phyloP scores from a whole-genome alignment of 1,140 invertebrate species.

The Andricus grossulariae region DNA sequence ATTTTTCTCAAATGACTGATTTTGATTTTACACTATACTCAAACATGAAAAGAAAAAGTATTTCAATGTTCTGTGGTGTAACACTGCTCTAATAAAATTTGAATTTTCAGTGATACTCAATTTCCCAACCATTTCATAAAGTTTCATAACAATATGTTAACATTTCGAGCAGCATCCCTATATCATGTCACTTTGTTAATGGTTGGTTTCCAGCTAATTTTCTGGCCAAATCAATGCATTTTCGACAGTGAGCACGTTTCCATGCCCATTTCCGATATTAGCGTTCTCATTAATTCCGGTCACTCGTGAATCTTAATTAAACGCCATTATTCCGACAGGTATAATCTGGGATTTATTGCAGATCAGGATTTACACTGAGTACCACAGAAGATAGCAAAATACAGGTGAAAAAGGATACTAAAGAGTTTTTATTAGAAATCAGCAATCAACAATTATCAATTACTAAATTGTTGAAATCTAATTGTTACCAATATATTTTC shows the following conservation, averaged over 20 bases:
- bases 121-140: not conserved
- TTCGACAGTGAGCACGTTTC: not conserved
- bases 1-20: not conserved
- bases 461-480: no score
- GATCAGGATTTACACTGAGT: conserved; percentile 13
- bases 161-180: conserved; percentile 10
- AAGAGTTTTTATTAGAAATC: no score
- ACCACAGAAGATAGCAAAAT: not conserved
- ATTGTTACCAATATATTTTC: no score
- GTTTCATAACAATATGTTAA: not conserved
- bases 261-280: conserved; percentile 26
- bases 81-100: not conserved
- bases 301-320: conserved; percentile 31
- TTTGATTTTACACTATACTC: not conserved
- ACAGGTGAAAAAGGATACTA: not conserved
- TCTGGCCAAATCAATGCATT: conserved; percentile 18
- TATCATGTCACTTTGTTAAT: conserved; percentile 27
- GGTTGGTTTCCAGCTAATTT: not conserved
- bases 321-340: conserved; percentile 18
- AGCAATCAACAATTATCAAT: no score
- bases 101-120: not conserved
- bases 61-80: not conserved
- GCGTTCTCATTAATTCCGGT: conserved; percentile 28
- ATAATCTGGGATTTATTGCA: conserved; percentile 26
- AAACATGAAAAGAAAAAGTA: not conserved